Conservation (phyloP, 2,888 invertebrate genomes). For the Aspidiotus destructor region DNA sequence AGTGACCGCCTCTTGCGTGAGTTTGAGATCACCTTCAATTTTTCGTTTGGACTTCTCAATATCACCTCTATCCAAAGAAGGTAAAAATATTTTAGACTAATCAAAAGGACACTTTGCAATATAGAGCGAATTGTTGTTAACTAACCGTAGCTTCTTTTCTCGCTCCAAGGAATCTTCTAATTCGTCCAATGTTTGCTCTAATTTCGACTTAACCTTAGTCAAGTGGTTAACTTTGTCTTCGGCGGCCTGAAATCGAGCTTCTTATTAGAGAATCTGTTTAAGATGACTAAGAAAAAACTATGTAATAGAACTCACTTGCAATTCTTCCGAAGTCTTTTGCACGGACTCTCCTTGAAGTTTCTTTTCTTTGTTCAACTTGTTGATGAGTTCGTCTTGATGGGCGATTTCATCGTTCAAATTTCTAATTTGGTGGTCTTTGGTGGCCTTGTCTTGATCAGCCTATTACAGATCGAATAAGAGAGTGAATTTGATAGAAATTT, state of each 20-base stretch:
- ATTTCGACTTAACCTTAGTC: slow-evolving; percentile 97
- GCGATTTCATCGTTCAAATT: slow-evolving; percentile 98
- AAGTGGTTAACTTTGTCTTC: slow-evolving; percentile 99
- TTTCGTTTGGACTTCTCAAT: slow-evolving; percentile 98
- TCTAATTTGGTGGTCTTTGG: slow-evolving; percentile 97
- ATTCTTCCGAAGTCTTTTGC: slow-evolving; percentile 87
- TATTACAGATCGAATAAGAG: slow-evolving; percentile 33
- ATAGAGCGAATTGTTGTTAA: too few species aligned
- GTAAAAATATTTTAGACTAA: too few species aligned
- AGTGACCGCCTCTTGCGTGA: slow-evolving; percentile 93
- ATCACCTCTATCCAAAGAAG: slow-evolving; percentile 56
- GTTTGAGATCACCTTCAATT: slow-evolving; percentile 97
- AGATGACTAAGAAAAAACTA: too few species aligned
- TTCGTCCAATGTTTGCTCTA: slow-evolving; percentile 97
- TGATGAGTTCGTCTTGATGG: slow-evolving; percentile 98
- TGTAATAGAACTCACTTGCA: slow-evolving; percentile 48
- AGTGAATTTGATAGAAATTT: too few species aligned
- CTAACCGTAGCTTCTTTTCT: slow-evolving; percentile 87
- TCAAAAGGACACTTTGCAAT: too few species aligned
- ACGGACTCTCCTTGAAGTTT: slow-evolving; percentile 89
- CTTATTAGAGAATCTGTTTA: too few species aligned
- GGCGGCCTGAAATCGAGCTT: slow-evolving; percentile 53
- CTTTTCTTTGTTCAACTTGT: slow-evolving; percentile 99
- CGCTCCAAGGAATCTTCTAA: slow-evolving; percentile 97
- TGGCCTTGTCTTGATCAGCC: slow-evolving; percentile 92